Evolutionary conservation across 92 coral and sea anemone genomes (phyloP).

Genomic region (Zoanthus sansibaricus): DNA sequence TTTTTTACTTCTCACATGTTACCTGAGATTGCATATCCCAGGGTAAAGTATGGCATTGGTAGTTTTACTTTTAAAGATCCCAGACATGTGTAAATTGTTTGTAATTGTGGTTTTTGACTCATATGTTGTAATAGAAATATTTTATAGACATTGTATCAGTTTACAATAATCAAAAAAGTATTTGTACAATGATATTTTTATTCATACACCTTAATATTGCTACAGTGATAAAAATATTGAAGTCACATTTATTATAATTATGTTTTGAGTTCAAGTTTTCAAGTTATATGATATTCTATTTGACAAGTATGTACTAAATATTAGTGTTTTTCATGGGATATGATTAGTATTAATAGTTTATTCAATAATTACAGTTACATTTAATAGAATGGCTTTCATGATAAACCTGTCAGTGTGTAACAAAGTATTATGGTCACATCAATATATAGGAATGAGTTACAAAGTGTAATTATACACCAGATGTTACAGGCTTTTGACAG

Average conservation of each 20-base stretch:
- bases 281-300: too few species aligned
- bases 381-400: too few species aligned
- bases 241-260: constrained; percentile 16
- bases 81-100: constrained; percentile 6
- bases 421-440: background rate
- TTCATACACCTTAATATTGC: constrained; percentile 23
- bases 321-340: too few species aligned
- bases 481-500: constrained; percentile 1
- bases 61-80: background rate
- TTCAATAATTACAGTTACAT: too few species aligned
- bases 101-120: background rate
- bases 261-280: background rate
- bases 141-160: constrained; percentile 4
- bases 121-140: background rate
- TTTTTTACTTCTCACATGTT: background rate
- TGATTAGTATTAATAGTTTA: too few species aligned
- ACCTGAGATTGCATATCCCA: constrained; percentile 11
- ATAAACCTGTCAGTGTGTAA: too few species aligned
- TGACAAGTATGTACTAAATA: too few species aligned
- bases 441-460: background rate
- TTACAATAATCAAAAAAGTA: constrained; percentile 7
- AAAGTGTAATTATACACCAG: constrained; percentile 2
- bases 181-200: constrained; percentile 9
- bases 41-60: constrained; percentile 11
- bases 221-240: constrained; percentile 20